These are phyloP conservation scores for Philereme transversata DNA, from an alignment of 2,888 invertebrate species.

Conservation along the genomic window DNA sequence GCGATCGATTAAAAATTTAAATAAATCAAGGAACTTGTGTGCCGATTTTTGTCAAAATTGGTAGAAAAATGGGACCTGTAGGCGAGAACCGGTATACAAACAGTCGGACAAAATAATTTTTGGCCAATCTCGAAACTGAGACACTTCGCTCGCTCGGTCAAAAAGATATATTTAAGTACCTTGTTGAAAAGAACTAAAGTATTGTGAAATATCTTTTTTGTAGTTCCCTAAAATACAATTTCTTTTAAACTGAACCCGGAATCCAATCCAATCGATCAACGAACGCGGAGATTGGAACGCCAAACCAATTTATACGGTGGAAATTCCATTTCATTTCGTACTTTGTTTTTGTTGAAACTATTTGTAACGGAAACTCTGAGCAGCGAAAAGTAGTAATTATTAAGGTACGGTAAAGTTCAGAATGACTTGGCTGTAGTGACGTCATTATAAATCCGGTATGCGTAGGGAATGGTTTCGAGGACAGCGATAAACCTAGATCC, in stretches of 20 bases:
- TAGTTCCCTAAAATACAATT: too few relatives aligned
- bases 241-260: background rate
- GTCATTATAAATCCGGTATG: constrained; percentile 17
- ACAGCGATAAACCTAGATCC: constrained; percentile 25
- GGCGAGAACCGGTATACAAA: too few relatives aligned
- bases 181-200: too few relatives aligned
- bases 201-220: too few relatives aligned
- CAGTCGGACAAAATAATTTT: too few relatives aligned
- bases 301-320: constrained; percentile 16
- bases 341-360: constrained; percentile 15
- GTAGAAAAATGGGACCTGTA: too few relatives aligned
- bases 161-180: too few relatives aligned
- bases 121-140: too few relatives aligned
- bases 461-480: constrained; percentile 18
- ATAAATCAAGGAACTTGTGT: too few relatives aligned
- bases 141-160: too few relatives aligned
- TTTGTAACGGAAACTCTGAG: constrained; percentile 13
- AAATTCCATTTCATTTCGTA: constrained; percentile 18
- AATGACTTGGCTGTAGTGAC: constrained; percentile 6
- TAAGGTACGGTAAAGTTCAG: constrained; percentile 13
- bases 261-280: constrained; percentile 10
- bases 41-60: too few relatives aligned
- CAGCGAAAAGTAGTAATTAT: constrained; percentile 5
- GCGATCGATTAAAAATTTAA: too few relatives aligned
- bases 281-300: constrained; percentile 21